Conservation (phyloP, 2,113 vertebrate species). For the Sinocyclocheilus grahami region DNA sequence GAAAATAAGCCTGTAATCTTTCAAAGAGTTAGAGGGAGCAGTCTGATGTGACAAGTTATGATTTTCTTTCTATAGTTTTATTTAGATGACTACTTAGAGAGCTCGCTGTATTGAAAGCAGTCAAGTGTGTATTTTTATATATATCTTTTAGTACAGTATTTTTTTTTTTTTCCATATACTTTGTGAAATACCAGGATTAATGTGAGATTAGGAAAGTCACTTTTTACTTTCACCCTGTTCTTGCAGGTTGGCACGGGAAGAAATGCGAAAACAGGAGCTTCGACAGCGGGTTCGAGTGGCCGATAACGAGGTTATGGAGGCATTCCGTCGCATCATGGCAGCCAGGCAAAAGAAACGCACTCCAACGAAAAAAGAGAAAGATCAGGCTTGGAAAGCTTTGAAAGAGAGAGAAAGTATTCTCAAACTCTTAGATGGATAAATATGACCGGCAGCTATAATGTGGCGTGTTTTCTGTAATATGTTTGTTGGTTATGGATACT, state of each 20-base stretch:
- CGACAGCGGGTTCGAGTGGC: constrained; percentile 93
- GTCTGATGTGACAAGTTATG: neutral
- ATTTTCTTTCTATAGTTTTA: neutral
- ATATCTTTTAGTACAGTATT: too few relatives aligned
- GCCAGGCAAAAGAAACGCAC: constrained; percentile 98
- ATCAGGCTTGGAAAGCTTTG: constrained; percentile 96
- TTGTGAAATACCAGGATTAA: neutral
- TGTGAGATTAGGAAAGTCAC: neutral
- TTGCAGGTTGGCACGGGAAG: constrained; percentile 89
- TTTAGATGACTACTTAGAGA: neutral
- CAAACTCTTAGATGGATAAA: constrained; percentile 89
- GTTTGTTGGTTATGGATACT: neutral
- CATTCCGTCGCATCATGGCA: constrained; percentile 99
- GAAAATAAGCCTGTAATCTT: neutral
- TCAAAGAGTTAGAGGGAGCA: neutral
- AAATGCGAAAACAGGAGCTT: constrained; percentile 93
- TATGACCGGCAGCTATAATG: constrained; percentile 7
- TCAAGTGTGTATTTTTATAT: neutral
- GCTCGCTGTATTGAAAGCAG: neutral
- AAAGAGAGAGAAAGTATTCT: constrained; percentile 97
- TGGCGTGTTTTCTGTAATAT: neutral
- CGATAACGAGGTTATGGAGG: constrained; percentile 97
- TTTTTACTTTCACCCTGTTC: neutral
- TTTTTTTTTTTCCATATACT: neutral
- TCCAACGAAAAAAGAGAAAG: constrained; percentile 97